These are phyloP conservation scores for Gallirallus australis DNA, from an alignment of 2,797 vertebrate genomes.

Conservation along the genomic window DNA sequence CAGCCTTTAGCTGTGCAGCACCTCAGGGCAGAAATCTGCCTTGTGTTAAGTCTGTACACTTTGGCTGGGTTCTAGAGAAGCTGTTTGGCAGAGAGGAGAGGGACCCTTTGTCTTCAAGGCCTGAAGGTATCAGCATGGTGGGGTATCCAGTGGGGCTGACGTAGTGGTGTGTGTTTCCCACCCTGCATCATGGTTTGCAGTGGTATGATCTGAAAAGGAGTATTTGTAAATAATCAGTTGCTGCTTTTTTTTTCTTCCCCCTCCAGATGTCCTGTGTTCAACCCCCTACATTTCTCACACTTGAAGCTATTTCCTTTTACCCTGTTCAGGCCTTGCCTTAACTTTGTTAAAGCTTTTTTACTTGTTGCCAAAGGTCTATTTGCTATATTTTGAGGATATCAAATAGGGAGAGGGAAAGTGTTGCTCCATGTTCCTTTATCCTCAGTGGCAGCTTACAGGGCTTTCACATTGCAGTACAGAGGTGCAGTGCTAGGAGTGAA, in stretches of 20 bases:
- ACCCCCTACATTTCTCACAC: neutral
- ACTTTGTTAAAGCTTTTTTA: neutral
- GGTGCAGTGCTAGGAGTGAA: neutral
- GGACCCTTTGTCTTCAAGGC: neutral
- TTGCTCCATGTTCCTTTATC: neutral
- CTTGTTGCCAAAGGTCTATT: neutral
- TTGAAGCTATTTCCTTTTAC: slow-evolving; percentile 4
- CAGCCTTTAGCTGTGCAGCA: neutral
- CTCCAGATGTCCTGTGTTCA: neutral
- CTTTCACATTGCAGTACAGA: neutral
- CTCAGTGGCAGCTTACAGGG: neutral
- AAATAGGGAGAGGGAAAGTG: neutral
- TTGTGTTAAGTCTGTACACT: neutral
- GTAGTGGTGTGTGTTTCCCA: neutral
- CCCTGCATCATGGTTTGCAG: neutral
- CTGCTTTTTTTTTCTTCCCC: neutral
- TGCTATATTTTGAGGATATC: neutral
- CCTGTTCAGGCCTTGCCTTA: neutral
- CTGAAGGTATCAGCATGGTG: neutral
- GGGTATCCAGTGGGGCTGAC: neutral
- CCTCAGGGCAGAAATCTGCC: neutral
- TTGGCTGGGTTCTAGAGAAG: neutral
- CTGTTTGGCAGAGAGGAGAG: neutral
- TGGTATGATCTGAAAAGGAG: neutral
- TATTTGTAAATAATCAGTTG: neutral